These are phyloP conservation scores for Bombus vancouverensis DNA, from an alignment of 1,140 invertebrate species.

Conservation along the genomic window DNA sequence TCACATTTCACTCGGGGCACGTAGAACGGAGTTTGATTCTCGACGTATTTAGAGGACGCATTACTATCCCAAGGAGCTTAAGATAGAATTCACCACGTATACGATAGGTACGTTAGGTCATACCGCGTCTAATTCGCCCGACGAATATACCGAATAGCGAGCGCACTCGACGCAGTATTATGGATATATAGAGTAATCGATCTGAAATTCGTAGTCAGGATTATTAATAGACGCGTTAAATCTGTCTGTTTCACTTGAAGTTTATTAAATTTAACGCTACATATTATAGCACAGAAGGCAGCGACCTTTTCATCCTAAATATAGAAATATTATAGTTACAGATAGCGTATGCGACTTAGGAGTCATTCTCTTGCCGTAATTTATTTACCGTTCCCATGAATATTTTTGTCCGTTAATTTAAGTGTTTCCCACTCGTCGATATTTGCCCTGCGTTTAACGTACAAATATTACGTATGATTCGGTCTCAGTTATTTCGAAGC, in stretches of 20 bases:
- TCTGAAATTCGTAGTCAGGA: background rate
- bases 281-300: background rate
- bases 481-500: background rate
- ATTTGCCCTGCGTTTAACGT: background rate
- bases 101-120: background rate
- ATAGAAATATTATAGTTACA: background rate
- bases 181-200: background rate
- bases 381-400: background rate
- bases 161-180: background rate
- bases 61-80: background rate
- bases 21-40: background rate
- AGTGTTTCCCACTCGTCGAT: accelerated
- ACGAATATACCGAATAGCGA: background rate
- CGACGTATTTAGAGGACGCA: background rate
- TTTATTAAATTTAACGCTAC: no score
- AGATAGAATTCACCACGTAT: background rate
- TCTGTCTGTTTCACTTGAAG: background rate
- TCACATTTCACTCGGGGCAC: background rate
- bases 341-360: accelerated
- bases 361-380: background rate
- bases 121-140: background rate
- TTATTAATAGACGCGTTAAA: background rate
- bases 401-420: background rate
- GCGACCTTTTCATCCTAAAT: background rate
- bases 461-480: no score